Conservation (phyloP, 2,888 invertebrate species). For the Drosophila fulvimacula region DNA sequence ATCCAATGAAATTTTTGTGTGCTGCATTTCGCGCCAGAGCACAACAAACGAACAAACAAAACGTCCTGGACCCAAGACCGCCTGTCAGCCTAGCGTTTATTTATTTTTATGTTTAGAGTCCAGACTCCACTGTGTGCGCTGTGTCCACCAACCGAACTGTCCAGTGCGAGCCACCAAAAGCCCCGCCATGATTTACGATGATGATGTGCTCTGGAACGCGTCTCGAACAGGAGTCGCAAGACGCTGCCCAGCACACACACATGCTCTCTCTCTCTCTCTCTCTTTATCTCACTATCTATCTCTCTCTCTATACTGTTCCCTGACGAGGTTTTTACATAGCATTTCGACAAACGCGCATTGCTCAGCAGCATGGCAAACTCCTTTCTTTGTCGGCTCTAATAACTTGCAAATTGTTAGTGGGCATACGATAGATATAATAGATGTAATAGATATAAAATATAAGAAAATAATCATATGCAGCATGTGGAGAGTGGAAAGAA, state of each 20-base stretch:
- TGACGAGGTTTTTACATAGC: conserved; percentile 6
- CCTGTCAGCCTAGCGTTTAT: conserved; percentile 82
- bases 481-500: neutral
- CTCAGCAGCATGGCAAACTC: conserved; percentile 8
- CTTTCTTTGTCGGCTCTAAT: neutral
- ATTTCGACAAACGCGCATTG: conserved; percentile 22
- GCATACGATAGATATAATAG: neutral
- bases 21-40: conserved; percentile 39
- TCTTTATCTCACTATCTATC: neutral
- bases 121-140: conserved; percentile 5
- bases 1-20: conserved; percentile 71
- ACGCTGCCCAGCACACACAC: conserved; percentile 20
- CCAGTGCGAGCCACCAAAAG: conserved; percentile 56
- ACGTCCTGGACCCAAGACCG: conserved; percentile 50
- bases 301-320: neutral
- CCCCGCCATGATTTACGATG: conserved; percentile 80
- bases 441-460: neutral
- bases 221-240: conserved; percentile 49
- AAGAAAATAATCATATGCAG: neutral
- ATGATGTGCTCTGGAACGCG: conserved; percentile 73
- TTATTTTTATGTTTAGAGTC: conserved; percentile 83
- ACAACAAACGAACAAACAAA: conserved; percentile 10
- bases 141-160: conserved; percentile 47
- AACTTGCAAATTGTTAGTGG: conserved; percentile 6
- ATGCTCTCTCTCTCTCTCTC: neutral